Base-by-base conservation (phyloP, 2,113 vertebrate species). In the Ibidorhyncha struthersii region DNA sequence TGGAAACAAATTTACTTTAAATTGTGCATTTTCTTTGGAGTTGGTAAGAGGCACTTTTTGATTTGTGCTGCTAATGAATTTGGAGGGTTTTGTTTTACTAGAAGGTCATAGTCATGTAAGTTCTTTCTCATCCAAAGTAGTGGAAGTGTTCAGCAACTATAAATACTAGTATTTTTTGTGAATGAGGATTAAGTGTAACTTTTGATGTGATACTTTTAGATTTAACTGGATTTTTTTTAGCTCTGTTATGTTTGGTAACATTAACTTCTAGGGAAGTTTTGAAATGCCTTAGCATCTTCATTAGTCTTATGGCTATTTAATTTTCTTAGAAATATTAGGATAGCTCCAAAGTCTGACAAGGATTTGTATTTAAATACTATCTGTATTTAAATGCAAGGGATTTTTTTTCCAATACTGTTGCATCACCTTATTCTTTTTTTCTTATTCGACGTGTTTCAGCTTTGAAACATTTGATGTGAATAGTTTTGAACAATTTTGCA, bases 401-500 rank as follows among this genome's bases (percentile, higher is more conserved):
- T n/a, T 63, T 43, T 74, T 87, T 56, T 58, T 40, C 25, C 16
- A 21, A 13, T 66, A 20, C 29, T 53, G 26, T 71, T 62, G 23
- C 49, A 43, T 95, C 67, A 87, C 63, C 21, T 59, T 36, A 53
- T 30, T 32, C n/a, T 43, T 66, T 40, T 82, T 20, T 93, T 90
- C 41, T 88, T 76, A 43, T 43, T 97, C 73, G 21, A 83, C 59
- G 15, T 97, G 16, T 98, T 97, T 96, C 98, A 99, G 99, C 78
- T 99, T 99, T 98, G 99, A 99, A 98, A 99, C 99, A 1, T 99
- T 99, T 97, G 99, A 99, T 76, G 94, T 99, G 91, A 99, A 99
- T 98, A 99, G 99, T 96, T 99, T 99, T 97, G 99, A 99, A 95
- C 99, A 99, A 94, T 99, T 99, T 97, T 99, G 99, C 95, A 99